These are phyloP conservation scores for Lasioglossum baleicum DNA, from an alignment of 1,140 invertebrate species.

Conservation along the genomic window DNA sequence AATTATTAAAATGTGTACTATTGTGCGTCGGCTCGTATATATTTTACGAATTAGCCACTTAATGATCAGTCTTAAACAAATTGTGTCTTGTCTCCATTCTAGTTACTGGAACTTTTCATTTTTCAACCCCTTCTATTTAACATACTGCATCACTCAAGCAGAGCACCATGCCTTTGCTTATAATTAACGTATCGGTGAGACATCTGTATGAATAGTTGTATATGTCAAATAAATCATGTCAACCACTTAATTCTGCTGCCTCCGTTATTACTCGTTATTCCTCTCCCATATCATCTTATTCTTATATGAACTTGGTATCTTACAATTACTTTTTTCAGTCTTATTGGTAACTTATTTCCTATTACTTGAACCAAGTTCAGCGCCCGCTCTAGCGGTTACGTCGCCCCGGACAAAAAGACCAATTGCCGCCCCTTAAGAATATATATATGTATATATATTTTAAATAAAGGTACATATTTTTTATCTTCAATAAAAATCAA, in stretches of 20 bases:
- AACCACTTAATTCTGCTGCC: background rate
- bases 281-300: background rate
- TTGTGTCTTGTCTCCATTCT: background rate
- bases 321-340: too few relatives aligned
- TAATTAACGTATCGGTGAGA: slow-evolving; percentile 15
- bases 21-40: slow-evolving; percentile 23
- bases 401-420: too few relatives aligned
- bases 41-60: slow-evolving; percentile 9
- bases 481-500: too few relatives aligned
- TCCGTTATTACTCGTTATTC: background rate
- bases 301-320: too few relatives aligned
- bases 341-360: too few relatives aligned
- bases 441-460: too few relatives aligned
- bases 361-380: too few relatives aligned
- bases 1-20: slow-evolving; percentile 32
- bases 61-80: slow-evolving; percentile 28
- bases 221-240: slow-evolving; percentile 43
- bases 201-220: slow-evolving; percentile 37
- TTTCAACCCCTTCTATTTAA: background rate
- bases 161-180: background rate
- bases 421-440: too few relatives aligned
- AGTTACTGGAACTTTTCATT: slow-evolving; percentile 11
- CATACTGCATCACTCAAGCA: slow-evolving; percentile 9
- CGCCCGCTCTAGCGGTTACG: too few relatives aligned
- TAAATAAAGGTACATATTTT: too few relatives aligned